Evolutionary conservation across 2,888 invertebrate species (phyloP), one percentile per base, ranked within the genome.

Genomic region (Xanthostigma xanthostigma): DNA sequence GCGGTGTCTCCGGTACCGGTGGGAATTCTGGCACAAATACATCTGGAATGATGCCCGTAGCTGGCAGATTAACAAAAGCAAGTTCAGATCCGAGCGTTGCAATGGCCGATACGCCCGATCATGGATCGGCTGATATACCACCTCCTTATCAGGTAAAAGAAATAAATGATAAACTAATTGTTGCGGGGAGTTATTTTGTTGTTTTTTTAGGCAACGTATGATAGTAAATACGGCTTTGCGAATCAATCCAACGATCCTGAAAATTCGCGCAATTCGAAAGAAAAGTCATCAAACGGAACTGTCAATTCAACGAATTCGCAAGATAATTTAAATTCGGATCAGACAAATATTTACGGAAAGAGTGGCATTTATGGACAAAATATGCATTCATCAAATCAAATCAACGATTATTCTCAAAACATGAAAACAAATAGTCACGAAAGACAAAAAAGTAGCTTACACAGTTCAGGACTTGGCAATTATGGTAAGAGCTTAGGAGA

Each of bases 71-170:
- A 55, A 72, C 77, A 40, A 87, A 91, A 66, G 87, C 90, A 41
- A 92, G 90, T 52, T 93, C 92, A 44, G 94, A 94, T 71, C 95
- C 93, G 44, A 93, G 92, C 63, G 88, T 95, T 61, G 34, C 48
- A n/a, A 39, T 36, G 38, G 88, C 88, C 49, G 92, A 92, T 54
- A 92, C 93, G 56, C 89, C 89, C 63, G 91, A 92, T 62, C 89
- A 89, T 64, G 74, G 73, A 62, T 72, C 78, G 56, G 76, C 79
- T 44, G 81, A 78, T 56, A 74, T 82, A 39, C 86, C 93, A 53
- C 92, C 92, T 51, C 90, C 90, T 55, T 92, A 93, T 66, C 84
- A 88, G 73, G 83, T 83, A 75, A 27, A 27, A 27, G 3, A 27
- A 27, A 27, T 27, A 27, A 27, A 27, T 6, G 6, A 27, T 27